Evolutionary conservation across 1,140 invertebrate species (phyloP), one percentile per base, ranked within the genome.

Genomic region (Melitaea cinxia): DNA sequence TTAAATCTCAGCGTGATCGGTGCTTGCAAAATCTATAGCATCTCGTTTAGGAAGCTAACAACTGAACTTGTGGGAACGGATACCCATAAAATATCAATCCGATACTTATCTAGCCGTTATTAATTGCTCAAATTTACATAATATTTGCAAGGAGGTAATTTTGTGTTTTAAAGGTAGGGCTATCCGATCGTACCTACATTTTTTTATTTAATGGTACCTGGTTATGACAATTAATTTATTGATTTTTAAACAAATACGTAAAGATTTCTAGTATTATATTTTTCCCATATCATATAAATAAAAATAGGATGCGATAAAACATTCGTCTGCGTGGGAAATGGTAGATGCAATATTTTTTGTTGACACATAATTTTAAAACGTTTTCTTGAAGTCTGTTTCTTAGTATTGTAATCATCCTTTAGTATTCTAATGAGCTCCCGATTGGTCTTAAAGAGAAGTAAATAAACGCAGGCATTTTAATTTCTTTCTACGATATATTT

Each of bases 1-100:
- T 77, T 86, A 86, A 83, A 83, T 84, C 82, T 82, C 75, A 68
- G 68, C 76, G 75, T 73, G 77, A 78, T 72, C 72, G 37, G 37
- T 15, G 72, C 62, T 74, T 70, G 78, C 55, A 73, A 76, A 83
- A 81, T 78, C 72, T 77, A 80, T 78, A 72, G 71, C 53, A 62
- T 68, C 57, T 70, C 49, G 66, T 71, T 70, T 57, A 53, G 65
- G 66, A 72, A 73, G 60, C 70, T 66, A 73, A 72, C 55, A 68
- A 70, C 72, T 76, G 75, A 79, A 79, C 76, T 73, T 63, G 63
- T 74, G 73, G 78, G 78, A 78, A 81, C 71, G 58, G 65, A 73
- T 82, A 83, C 73, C 72, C 77, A 75, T 82, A 75, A 72, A 78
- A 77, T 78, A 72, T 68, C 65, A 75, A 70, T 37, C 26, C 55